phyloP scores from a whole-genome alignment of 2,888 invertebrate species.

The Keiferia lycopersicella region DNA sequence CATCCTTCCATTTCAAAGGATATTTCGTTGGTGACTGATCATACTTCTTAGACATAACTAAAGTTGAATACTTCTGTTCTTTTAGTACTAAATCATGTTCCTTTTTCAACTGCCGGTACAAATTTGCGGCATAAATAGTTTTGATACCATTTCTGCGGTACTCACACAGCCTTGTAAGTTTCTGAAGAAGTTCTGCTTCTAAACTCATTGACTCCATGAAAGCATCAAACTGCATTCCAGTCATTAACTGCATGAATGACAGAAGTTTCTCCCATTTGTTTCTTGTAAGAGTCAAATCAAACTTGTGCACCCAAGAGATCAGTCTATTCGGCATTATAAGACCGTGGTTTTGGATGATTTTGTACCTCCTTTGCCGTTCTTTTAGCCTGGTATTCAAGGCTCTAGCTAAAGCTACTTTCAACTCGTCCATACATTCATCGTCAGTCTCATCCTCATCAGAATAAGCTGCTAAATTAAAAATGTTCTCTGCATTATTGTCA shows the following conservation, averaged over 20 bases:
- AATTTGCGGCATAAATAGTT: slow-evolving; percentile 81
- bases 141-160: slow-evolving; percentile 87
- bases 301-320: slow-evolving; percentile 85
- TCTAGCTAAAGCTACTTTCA: slow-evolving; percentile 86
- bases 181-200: slow-evolving; percentile 85
- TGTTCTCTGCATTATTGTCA: slow-evolving; percentile 90
- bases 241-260: slow-evolving; percentile 88
- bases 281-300: slow-evolving; percentile 82
- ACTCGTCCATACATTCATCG: slow-evolving; percentile 79
- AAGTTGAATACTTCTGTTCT: slow-evolving; percentile 64
- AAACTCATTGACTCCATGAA: slow-evolving; percentile 88
- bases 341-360: slow-evolving; percentile 89
- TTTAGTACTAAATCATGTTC: slow-evolving; percentile 80
- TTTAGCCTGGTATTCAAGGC: slow-evolving; percentile 89
- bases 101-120: slow-evolving; percentile 85
- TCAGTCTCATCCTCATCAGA: slow-evolving; percentile 63
- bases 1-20: slow-evolving; percentile 43
- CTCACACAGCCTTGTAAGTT: slow-evolving; percentile 82
- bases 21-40: slow-evolving; percentile 61
- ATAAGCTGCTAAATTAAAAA: slow-evolving; percentile 77
- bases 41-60: slow-evolving; percentile 62
- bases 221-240: slow-evolving; percentile 87
- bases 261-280: slow-evolving; percentile 83
- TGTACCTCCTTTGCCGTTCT: slow-evolving; percentile 87
- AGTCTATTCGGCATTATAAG: slow-evolving; percentile 88